Evolutionary conservation across 1,140 invertebrate genomes (phyloP).

Genomic region (Cydia pomonella): DNA sequence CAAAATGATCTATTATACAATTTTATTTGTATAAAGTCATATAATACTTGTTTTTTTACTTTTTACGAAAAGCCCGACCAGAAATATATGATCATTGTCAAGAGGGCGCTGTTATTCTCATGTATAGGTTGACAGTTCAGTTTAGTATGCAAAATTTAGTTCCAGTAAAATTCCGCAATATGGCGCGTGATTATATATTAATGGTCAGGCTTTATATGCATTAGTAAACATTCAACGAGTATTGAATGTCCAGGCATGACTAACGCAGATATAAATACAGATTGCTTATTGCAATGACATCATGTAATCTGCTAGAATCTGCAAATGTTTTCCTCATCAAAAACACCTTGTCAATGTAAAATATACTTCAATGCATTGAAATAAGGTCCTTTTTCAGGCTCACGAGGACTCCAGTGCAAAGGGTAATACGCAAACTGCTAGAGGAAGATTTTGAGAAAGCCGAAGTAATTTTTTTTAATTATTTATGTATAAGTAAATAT

Average conservation of each 20-base stretch:
- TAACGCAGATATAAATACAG: not conserved
- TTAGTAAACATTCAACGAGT: not conserved
- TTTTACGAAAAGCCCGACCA: too few relatives aligned
- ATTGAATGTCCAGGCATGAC: not conserved
- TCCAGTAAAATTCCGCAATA: too few relatives aligned
- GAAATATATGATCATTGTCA: too few relatives aligned
- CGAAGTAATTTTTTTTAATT: constrained; percentile 5
- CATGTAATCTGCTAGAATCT: not conserved
- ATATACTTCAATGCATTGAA: not conserved
- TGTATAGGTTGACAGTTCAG: too few relatives aligned
- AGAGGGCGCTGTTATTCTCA: too few relatives aligned
- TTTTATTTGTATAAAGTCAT: too few relatives aligned
- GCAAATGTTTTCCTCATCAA: constrained; percentile 1
- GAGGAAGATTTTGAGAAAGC: constrained; percentile 59
- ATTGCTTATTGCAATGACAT: constrained; percentile 3
- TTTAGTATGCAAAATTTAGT: too few relatives aligned
- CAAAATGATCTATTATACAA: too few relatives aligned
- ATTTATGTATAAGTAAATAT: not conserved
- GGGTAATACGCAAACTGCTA: constrained; percentile 57
- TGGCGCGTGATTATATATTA: too few relatives aligned
- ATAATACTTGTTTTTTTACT: too few relatives aligned
- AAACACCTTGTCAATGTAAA: not conserved
- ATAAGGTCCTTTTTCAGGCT: constrained; percentile 53
- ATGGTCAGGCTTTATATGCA: too few relatives aligned
- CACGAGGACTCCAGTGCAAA: constrained; percentile 74